Conservation (phyloP, 2,888 invertebrate genomes). For the Caenorhabditis sp. region DNA sequence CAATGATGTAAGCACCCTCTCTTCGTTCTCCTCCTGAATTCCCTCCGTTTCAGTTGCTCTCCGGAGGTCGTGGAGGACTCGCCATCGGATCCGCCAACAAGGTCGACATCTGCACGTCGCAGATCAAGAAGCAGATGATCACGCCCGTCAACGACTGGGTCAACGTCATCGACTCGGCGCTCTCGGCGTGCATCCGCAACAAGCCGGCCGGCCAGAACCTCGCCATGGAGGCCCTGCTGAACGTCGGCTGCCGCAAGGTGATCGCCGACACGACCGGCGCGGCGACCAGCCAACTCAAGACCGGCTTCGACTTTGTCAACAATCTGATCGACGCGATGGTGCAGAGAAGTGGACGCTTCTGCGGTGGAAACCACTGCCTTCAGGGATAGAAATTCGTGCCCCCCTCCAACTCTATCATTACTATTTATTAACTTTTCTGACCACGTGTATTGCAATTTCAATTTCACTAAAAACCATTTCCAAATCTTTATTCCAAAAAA, state of each 20-base stretch:
- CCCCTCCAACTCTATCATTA: not conserved
- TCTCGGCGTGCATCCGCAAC: conserved; percentile 76
- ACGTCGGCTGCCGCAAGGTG: conserved; percentile 78
- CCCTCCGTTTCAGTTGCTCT: conserved; percentile 63
- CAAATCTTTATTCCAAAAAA: not conserved
- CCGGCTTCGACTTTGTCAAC: conserved; percentile 79
- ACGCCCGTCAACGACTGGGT: conserved; percentile 79
- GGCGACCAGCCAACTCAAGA: conserved; percentile 76
- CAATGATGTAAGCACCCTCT: conserved; percentile 59
- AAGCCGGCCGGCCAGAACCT: conserved; percentile 73
- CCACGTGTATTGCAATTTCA: too few relatives aligned
- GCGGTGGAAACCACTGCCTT: conserved; percentile 74
- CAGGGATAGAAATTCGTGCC: conserved; percentile 49
- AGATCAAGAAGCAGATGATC: conserved; percentile 77
- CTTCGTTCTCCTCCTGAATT: not conserved
- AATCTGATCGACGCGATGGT: conserved; percentile 78
- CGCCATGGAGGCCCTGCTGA: conserved; percentile 77
- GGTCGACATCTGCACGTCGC: conserved; percentile 76
- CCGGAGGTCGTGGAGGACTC: conserved; percentile 71
- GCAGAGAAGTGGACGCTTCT: conserved; percentile 75
- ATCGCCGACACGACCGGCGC: conserved; percentile 77
- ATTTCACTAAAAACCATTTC: too few relatives aligned
- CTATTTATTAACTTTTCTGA: not conserved
- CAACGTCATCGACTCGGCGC: conserved; percentile 76
- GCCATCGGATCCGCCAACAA: conserved; percentile 74